Conservation (phyloP, 2,888 invertebrate genomes). For the Trissolcus japonicus region DNA sequence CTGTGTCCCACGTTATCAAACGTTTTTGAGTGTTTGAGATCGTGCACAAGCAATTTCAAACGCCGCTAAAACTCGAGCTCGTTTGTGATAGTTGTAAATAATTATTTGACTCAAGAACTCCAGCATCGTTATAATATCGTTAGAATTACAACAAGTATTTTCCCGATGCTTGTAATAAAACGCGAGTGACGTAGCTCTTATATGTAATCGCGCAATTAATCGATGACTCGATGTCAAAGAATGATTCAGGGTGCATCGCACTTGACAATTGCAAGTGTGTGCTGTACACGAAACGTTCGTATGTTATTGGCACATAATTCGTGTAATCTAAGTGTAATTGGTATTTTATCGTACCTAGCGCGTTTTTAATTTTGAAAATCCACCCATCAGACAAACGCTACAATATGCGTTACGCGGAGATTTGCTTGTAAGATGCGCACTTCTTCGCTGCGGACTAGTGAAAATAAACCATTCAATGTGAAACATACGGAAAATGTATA, state of each 20-base stretch:
- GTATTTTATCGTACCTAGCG: constrained; percentile 45
- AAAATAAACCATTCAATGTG: constrained; percentile 27
- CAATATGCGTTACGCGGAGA: constrained; percentile 18
- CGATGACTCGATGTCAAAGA: constrained; percentile 42
- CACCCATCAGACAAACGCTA: no score
- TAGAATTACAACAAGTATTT: constrained; percentile 24
- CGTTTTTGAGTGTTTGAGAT: constrained; percentile 7
- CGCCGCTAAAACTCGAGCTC: constrained; percentile 27
- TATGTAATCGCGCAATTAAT: constrained; percentile 33
- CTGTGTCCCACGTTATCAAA: background rate
- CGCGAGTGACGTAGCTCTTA: constrained; percentile 29
- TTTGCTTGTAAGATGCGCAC: constrained; percentile 4
- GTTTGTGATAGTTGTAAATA: constrained; percentile 43
- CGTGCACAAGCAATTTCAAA: constrained; percentile 3
- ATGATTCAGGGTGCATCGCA: constrained; percentile 41
- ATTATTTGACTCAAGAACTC: background rate
- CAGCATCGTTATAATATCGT: background rate
- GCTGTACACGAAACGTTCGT: constrained; percentile 36
- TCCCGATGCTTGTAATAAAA: constrained; percentile 41
- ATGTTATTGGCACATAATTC: constrained; percentile 46
- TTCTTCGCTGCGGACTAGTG: background rate
- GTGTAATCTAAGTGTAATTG: constrained; percentile 51
- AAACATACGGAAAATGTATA: constrained; percentile 24
- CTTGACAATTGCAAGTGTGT: constrained; percentile 28
- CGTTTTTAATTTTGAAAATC: constrained; percentile 30